A percentile compares a stretch with the other conserved stretches of the same genome.
Conservation (phyloP, 2,113 vertebrate genomes). For the Hiodon alosoides region DNA sequence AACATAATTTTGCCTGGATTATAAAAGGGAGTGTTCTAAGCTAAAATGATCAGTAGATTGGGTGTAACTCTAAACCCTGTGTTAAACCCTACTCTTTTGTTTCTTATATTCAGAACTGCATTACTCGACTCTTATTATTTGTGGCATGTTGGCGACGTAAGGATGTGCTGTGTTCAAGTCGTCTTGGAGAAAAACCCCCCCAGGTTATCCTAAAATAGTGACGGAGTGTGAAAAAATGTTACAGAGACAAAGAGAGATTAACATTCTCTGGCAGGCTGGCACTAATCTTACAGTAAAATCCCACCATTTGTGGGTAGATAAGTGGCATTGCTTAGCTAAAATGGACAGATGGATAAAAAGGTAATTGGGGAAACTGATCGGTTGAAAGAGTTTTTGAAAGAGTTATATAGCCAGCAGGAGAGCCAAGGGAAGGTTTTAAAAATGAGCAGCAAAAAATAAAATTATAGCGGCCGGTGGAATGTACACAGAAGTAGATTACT, state of each 20-base stretch:
- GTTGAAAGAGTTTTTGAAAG: conserved; percentile 30
- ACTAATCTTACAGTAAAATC: conserved; percentile 25
- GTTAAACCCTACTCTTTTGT: neutral
- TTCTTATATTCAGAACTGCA: neutral
- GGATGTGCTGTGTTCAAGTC: neutral
- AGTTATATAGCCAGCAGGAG: conserved; percentile 21
- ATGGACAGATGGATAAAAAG: conserved; percentile 36
- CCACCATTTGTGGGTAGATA: conserved; percentile 24
- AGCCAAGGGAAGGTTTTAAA: neutral
- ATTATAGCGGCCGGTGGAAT: neutral
- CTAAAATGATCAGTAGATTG: too few relatives aligned
- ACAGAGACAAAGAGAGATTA: neutral
- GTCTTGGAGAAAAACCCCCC: conserved; percentile 24
- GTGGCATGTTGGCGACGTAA: neutral
- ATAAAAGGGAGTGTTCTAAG: too few relatives aligned
- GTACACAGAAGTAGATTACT: neutral
- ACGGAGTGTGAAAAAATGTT: neutral
- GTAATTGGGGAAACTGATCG: conserved; percentile 40
- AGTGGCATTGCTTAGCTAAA: conserved; percentile 27
- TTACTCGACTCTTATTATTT: neutral
- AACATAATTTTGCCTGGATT: too few relatives aligned
- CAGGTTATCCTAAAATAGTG: neutral
- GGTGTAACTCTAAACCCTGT: too few relatives aligned
- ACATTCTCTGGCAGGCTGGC: conserved; percentile 9
- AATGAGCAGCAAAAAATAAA: neutral